Evolutionary conservation across 2,113 vertebrate species (phyloP), one percentile per base, ranked within the genome.

Genomic region (Pseudois nayaur): DNA sequence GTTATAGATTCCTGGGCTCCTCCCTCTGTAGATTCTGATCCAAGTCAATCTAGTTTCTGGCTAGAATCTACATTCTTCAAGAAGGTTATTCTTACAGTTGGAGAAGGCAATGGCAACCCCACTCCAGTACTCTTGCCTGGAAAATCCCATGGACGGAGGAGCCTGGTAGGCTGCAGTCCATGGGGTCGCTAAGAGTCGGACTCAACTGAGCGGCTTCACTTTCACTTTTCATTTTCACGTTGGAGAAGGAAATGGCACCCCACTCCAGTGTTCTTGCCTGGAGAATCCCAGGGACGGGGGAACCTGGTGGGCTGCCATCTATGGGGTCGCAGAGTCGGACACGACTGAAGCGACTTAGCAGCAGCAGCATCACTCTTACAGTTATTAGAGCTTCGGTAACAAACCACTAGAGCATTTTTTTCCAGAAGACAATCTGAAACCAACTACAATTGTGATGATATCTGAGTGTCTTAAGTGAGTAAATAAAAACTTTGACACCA

Each of bases 31-130:
- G 16, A 95, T 45, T 84, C 62, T 87, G 48, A 95, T 48, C 21
- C 81, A 94, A 57, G 45, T 3, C 4, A 59, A 25, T 52, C 33
- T 52, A 88, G 40, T 85, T 92, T 27, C 23, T 83, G 62, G 16
- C 17, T 87, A 45, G 54, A 90, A 85, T 85, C 57, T 92, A 4
- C 94, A 74, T 23, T 64, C 74, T 88, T 81, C n/a, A 92, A 91
- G 62, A 92, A 94, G 10, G 19, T 40, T 40, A 74, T 23, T 74
- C 36, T 74, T 64, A 45, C 4, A 4, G 25, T 50, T 4, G 1
- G n/a, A 71, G 17, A 36, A 67, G n/a, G 64, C n/a, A 67, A 21
- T 67, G 64, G 64, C 64, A 36, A 36, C n/a, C n/a, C 64, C 4
- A 67, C 64, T 36, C 64, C 17, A 21, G n/a, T 67, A 36, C 33